Conservation (phyloP, 2,113 vertebrate genomes). For the Microcebus tavaratra region DNA sequence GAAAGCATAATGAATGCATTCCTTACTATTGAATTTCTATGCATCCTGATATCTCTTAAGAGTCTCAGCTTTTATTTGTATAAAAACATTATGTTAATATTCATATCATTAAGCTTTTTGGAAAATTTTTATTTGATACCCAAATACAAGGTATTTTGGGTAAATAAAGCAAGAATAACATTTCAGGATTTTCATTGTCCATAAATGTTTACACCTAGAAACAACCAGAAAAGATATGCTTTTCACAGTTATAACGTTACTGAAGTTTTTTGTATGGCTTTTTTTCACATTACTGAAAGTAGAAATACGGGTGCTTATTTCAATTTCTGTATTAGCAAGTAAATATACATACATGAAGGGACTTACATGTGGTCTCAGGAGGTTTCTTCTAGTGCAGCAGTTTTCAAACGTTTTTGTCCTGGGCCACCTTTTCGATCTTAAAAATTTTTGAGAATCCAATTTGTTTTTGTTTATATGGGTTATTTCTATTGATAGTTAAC, state of each 20-base stretch:
- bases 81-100: conserved; percentile 30
- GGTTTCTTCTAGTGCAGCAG: not conserved
- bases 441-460: not conserved
- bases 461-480: not conserved
- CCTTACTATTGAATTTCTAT: not conserved
- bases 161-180: not conserved
- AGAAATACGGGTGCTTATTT: conserved; percentile 50
- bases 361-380: not conserved
- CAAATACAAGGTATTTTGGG: conserved; percentile 18
- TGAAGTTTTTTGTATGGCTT: not conserved
- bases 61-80: conserved; percentile 4
- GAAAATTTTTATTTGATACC: conserved; percentile 36
- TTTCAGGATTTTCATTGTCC: conserved; percentile 36
- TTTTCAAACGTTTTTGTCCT: not conserved
- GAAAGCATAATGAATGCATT: conserved; percentile 27
- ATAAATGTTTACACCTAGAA: not conserved
- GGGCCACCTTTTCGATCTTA: not conserved
- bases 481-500: conserved; percentile 20
- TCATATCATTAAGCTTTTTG: conserved; percentile 14
- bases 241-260: not conserved
- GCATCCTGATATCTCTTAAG: not conserved
- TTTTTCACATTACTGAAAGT: conserved; percentile 39
- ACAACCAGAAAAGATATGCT: not conserved
- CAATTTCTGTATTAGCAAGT: conserved; percentile 56
- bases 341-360: conserved; percentile 11